Base-by-base conservation (phyloP, 2,888 invertebrate genomes). In the Drosophila paranaensis region DNA sequence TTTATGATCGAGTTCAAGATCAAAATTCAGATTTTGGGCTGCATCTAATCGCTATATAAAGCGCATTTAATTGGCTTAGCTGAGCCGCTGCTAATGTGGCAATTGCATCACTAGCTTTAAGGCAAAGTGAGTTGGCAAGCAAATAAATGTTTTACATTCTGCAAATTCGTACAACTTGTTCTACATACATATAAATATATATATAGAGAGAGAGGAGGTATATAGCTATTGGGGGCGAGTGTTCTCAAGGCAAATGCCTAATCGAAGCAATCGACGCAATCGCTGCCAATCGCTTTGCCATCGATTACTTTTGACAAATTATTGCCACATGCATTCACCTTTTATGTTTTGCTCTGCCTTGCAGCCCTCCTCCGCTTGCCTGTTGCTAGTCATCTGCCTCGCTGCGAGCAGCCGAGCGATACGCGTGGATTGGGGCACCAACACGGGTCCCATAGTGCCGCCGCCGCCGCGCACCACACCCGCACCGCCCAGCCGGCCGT, bases 341-440 rank as follows among this genome's bases (percentile, higher is more conserved):
- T 65, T 30, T 37, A 20, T 8, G 14, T 77, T 70, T 70, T 54
- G 6, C 16, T 54, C 54, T 40, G 20, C 20, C 20, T 79, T 74
- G 64, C 73, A 61, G 78, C 86, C 88, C 58, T 81, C 90, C 70
- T 81, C 90, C 70, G 69, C 89, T 69, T 86, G 89, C 74, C 79
- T 91, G 77, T 88, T 93, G 77, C 89, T 93, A 84, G 91, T 92
- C 85, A 88, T 86, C 68, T 90, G 91, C 70, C 72, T 91, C 60
- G 78, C 69, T 45, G 71, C 64, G 25, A 48, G 81, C 56, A 83
- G 93, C 91, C 93, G 94, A 53, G 94, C 94, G 79, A 95, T 95
- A 93, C 94, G 94, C 93, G 95, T 95, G 70, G 94, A 94, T 90
- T 95, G 93, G 90, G 95, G 95, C 84, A 95, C 95, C 3, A 95